These are phyloP conservation scores for Hyla sarda DNA, from an alignment of 2,113 vertebrate species.

Conservation along the genomic window DNA sequence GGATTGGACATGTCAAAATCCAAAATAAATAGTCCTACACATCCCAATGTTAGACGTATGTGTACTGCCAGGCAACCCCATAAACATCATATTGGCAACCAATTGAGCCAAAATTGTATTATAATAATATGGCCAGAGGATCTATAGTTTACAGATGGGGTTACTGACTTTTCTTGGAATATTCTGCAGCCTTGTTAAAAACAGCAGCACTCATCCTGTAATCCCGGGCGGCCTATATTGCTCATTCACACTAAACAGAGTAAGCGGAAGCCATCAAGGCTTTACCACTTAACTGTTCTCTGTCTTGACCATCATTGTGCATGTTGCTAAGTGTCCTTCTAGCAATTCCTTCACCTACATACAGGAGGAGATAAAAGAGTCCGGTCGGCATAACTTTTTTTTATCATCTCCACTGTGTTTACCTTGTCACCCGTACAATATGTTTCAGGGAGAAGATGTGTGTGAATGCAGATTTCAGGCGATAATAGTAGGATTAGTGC, in stretches of 20 bases:
- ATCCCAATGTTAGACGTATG: not conserved
- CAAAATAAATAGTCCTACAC: not conserved
- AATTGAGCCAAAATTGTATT: not conserved
- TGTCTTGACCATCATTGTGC: not conserved
- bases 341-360: not conserved
- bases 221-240: not conserved
- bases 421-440: not conserved
- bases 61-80: not conserved
- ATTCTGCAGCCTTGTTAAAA: not conserved
- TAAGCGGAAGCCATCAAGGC: not conserved
- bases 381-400: not conserved
- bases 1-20: not conserved
- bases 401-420: not conserved
- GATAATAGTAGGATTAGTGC: conserved; percentile 9
- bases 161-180: not conserved
- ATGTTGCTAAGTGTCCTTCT: not conserved
- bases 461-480: not conserved
- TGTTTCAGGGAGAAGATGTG: conserved; percentile 1
- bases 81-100: not conserved
- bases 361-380: not conserved
- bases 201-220: not conserved
- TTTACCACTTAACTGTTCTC: not conserved
- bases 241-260: not conserved
- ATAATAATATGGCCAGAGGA: not conserved
- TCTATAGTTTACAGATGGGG: not conserved